A percentile compares a stretch with the other conserved stretches of the same genome.
These are phyloP conservation scores for Megaceryle torquata DNA, from an alignment of 2,113 vertebrate genomes.

Conservation along the genomic window DNA sequence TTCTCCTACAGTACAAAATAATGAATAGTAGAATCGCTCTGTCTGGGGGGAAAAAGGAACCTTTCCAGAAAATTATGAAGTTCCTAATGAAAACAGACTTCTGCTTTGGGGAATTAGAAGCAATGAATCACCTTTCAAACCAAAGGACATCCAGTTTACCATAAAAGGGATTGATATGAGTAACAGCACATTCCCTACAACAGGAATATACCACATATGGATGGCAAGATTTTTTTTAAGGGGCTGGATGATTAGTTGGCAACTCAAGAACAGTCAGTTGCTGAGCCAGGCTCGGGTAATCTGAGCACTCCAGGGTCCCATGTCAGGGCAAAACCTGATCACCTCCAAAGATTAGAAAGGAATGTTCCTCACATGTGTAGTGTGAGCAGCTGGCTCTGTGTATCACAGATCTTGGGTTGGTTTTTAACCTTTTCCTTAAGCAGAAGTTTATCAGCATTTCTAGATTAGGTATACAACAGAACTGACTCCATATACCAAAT, in stretches of 20 bases:
- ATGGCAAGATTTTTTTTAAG: not conserved
- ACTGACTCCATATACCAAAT: not conserved
- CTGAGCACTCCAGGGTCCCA: not conserved
- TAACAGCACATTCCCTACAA: not conserved
- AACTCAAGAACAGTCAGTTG: not conserved
- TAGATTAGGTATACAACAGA: not conserved
- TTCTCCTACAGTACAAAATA: not conserved
- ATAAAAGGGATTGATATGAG: not conserved
- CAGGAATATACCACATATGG: not conserved
- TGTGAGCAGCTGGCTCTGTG: not conserved
- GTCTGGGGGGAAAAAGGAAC: not conserved
- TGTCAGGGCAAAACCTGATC: slow-evolving; percentile 31
- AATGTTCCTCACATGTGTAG: slow-evolving; percentile 19
- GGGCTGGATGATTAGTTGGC: not conserved
- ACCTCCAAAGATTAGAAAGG: slow-evolving; percentile 45
- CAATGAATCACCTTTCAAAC: not conserved
- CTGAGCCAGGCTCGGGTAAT: slow-evolving; percentile 32
- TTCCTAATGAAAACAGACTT: not conserved
- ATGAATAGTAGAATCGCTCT: not conserved
- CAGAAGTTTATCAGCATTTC: not conserved
- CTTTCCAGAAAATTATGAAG: not conserved
- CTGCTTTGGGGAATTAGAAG: not conserved
- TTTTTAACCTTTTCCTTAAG: slow-evolving; percentile 6
- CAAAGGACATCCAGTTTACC: not conserved
- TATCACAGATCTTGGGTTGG: not conserved